Percentiles rank a stretch among this genome's conserved stretches.
These are phyloP conservation scores for Botia kubotai DNA, from an alignment of 2,797 vertebrate genomes.

Conservation along the genomic window DNA sequence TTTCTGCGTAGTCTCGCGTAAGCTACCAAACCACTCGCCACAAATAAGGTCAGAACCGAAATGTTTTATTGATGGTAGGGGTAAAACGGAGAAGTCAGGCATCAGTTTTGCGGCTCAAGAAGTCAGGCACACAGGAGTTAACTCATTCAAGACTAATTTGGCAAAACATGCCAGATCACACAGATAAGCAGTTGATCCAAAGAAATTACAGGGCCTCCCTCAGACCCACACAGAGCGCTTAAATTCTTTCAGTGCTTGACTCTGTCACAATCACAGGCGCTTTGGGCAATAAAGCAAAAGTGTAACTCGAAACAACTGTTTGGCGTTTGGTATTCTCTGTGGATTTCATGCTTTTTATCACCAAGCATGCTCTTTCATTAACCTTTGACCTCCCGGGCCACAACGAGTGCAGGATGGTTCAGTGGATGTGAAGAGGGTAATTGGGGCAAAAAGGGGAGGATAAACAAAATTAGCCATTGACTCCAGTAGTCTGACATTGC, in stretches of 20 bases:
- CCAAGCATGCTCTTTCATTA: conserved; percentile 63
- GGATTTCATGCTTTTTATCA: conserved; percentile 66
- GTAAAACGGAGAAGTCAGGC: conserved; percentile 42
- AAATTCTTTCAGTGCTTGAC: conserved; percentile 28
- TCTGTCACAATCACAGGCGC: conserved; percentile 39
- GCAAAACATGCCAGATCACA: conserved; percentile 25
- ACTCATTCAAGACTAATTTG: conserved; percentile 34
- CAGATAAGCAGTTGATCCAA: conserved; percentile 38
- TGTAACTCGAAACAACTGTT: conserved; percentile 51
- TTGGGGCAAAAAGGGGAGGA: conserved; percentile 42
- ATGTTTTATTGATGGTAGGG: conserved; percentile 29
- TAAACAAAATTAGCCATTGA: conserved; percentile 53
- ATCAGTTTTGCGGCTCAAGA: conserved; percentile 7
- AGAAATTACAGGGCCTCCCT: conserved; percentile 25
- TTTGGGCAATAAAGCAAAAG: conserved; percentile 43
- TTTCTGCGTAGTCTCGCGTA: conserved; percentile 36
- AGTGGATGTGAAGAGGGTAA: conserved; percentile 51
- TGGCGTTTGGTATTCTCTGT: conserved; percentile 49
- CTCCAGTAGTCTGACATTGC: conserved; percentile 30
- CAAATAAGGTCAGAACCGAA: conserved; percentile 34
- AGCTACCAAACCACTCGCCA: conserved; percentile 21
- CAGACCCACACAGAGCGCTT: conserved; percentile 25
- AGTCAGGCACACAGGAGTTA: conserved; percentile 2
- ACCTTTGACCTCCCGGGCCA: conserved; percentile 61
- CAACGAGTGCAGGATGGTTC: conserved; percentile 42